Percentiles rank a stretch among this genome's conserved stretches.
Conservation (phyloP, 2,113 vertebrate genomes). For the Spilogale gracilis region DNA sequence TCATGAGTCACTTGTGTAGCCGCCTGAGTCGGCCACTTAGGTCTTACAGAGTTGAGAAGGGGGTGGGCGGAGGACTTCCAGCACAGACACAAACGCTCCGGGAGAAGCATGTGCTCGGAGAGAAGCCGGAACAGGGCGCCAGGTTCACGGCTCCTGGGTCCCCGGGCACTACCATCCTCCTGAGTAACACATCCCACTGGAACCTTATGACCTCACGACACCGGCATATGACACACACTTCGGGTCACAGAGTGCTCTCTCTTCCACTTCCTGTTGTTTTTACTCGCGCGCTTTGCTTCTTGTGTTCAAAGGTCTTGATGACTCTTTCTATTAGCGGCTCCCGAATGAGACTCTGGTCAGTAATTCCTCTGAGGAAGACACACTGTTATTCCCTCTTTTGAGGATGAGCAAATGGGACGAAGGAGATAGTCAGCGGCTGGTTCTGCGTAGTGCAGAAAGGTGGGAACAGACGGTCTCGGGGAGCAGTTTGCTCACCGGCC, state of each 20-base stretch:
- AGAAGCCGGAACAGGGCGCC: too few species aligned
- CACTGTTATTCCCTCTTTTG: background rate
- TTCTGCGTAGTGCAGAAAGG: background rate
- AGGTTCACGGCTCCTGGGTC: background rate
- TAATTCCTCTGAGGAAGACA: conserved; percentile 1
- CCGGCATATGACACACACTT: background rate
- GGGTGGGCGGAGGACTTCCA: background rate
- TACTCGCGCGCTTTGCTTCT: conserved; percentile 10
- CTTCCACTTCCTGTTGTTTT: conserved; percentile 65
- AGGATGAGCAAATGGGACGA: background rate
- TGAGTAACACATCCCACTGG: background rate
- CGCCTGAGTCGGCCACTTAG: background rate
- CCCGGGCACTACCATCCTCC: background rate
- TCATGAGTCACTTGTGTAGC: conserved; percentile 16
- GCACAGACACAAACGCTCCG: background rate
- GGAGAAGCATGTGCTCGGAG: background rate
- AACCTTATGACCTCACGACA: background rate
- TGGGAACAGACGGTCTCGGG: background rate
- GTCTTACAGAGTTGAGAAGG: conserved; percentile 27
- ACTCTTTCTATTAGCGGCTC: background rate
- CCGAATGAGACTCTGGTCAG: background rate
- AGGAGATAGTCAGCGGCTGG: background rate
- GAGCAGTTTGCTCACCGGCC: background rate
- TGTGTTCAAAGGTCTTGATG: conserved; percentile 36
- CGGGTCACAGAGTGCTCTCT: background rate